Evolutionary conservation across 2,888 invertebrate genomes (phyloP), one percentile per base, ranked within the genome.

Genomic region (Pristionchus japonicus): DNA sequence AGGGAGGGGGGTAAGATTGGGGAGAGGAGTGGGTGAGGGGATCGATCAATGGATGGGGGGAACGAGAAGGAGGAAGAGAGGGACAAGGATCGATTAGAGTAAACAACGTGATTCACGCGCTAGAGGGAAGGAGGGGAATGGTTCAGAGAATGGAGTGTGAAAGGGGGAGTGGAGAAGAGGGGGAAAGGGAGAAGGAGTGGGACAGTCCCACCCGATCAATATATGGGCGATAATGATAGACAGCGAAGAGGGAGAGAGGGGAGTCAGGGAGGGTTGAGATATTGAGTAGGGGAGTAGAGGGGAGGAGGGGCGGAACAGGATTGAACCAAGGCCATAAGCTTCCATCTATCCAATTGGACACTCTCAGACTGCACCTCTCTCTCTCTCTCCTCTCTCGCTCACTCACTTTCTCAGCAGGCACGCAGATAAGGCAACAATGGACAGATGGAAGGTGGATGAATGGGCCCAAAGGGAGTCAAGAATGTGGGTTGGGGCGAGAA

Each of bases 241-340:
- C 3, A 31, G 83, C 15, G 83, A n/a, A n/a, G n/a, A 57, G 27
- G 49, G 49, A n/a, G n/a, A n/a, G 34, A n/a, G 37, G 80, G 31
- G 82, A 83, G 34, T n/a, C 2, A 52, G 43, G 37, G 43, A 77
- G 47, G 77, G 23, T 37, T 37, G 77, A 77, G 77, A 47, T 40
- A 40, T 43, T 43, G 43, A 27, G 77, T 40, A 47, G 43, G 27
- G 27, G 77, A n/a, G n/a, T n/a, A n/a, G n/a, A n/a, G 13, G 77
- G 23, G 3, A 15, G 27, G 27, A 43, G 37, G 43, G 57, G 57
- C 37, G 82, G 82, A 83, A 83, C 82, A 83, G 82, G 82, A 83
- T 83, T 83, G 34, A 31, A 20, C 52, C 82, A 83, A 83, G 82
- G 82, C 82, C 82, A 52, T 83, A 31, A 83, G 82, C 82, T 83